These are phyloP conservation scores for Rhynchopsitta pachyrhyncha DNA, from an alignment of 2,113 vertebrate species.

Conservation along the genomic window DNA sequence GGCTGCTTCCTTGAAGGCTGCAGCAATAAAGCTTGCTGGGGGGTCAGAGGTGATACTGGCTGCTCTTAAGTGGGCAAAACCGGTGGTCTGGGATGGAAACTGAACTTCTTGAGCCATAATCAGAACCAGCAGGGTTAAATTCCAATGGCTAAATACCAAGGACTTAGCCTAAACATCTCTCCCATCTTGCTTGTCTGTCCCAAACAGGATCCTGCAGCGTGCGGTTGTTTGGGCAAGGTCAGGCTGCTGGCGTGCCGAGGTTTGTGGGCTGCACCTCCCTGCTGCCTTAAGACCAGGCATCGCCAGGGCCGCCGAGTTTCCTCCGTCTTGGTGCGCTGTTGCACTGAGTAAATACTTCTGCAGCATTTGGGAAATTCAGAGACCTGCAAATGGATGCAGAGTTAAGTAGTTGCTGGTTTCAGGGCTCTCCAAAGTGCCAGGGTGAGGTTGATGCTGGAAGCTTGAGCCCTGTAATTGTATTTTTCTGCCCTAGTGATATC, in stretches of 20 bases:
- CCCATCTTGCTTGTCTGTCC: neutral
- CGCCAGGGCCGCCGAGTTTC: fast-evolving
- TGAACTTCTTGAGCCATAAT: conserved; percentile 52
- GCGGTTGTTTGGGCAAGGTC: neutral
- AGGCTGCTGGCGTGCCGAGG: neutral
- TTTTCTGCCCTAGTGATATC: neutral
- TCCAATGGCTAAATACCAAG: neutral
- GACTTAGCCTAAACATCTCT: conserved; percentile 60
- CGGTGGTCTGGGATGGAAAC: conserved; percentile 34
- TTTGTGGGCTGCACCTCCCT: neutral
- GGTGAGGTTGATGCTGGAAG: conserved; percentile 29
- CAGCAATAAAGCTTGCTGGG: neutral
- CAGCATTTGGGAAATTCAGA: neutral
- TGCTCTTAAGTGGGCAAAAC: conserved; percentile 44
- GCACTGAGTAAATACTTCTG: neutral
- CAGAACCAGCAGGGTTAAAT: conserved; percentile 54
- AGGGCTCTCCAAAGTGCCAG: neutral
- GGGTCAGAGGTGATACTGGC: conserved; percentile 30
- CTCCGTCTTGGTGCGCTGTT: neutral
- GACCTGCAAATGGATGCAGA: neutral
- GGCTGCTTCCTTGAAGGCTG: neutral
- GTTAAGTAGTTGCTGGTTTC: neutral
- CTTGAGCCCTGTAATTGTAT: conserved; percentile 27
- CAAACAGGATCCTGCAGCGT: neutral
- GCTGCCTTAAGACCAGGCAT: neutral